Evolutionary conservation across 37 sponge, comb jelly and placozoan species (phyloP).

Genomic region (Oscarella lobularis): DNA sequence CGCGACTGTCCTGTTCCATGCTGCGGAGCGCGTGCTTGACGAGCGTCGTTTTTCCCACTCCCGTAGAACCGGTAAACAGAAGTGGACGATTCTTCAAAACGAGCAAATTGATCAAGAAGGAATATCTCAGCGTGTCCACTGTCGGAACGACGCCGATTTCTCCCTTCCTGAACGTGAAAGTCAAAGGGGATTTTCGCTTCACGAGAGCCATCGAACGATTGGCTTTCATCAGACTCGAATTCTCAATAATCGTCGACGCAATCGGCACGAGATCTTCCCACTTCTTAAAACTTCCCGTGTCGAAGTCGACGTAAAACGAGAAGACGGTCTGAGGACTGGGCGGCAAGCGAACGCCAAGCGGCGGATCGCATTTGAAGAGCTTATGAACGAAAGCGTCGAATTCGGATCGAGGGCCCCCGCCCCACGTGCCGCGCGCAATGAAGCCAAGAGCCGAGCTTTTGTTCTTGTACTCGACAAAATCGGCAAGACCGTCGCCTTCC

Average conservation of each 20-base stretch:
- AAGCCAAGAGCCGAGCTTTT: neutral
- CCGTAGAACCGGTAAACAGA: constrained; percentile 24
- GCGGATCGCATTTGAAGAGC: constrained; percentile 25
- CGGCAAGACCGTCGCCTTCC: constrained; percentile 21
- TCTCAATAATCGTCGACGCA: constrained; percentile 7
- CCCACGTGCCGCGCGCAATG: neutral
- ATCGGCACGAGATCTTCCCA: constrained; percentile 35
- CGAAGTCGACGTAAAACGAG: constrained; percentile 64
- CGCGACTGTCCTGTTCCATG: neutral
- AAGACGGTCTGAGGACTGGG: constrained; percentile 30
- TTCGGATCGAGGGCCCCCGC: constrained; percentile 28
- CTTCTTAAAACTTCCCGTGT: constrained; percentile 28
- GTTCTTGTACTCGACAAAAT: neutral
- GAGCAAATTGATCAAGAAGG: constrained; percentile 31
- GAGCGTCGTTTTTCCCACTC: constrained; percentile 21
- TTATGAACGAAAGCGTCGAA: constrained; percentile 60
- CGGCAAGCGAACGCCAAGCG: constrained; percentile 18
- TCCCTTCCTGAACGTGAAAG: neutral
- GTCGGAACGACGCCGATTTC: constrained; percentile 32
- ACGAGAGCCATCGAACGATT: no score
- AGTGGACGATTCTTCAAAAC: constrained; percentile 9
- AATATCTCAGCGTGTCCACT: constrained; percentile 17
- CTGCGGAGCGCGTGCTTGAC: constrained; percentile 6
- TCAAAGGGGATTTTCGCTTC: neutral
- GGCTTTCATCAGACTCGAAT: neutral